Evolutionary conservation across 2,888 invertebrate species (phyloP), one percentile per base, ranked within the genome.

Genomic region (Diploptera punctata): DNA sequence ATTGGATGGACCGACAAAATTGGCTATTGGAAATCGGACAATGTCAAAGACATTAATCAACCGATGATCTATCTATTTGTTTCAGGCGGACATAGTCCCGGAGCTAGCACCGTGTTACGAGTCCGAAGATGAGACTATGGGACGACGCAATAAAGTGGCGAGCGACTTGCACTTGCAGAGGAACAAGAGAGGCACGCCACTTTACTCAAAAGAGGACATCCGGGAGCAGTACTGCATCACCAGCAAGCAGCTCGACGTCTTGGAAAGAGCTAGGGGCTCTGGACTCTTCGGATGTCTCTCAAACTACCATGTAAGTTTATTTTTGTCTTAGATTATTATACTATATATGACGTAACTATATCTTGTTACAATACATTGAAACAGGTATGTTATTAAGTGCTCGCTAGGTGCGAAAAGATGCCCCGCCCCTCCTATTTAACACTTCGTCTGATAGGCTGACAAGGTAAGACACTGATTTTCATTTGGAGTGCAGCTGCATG

Each of bases 151-250:
- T 72, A 75, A 75, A 65, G 74, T 77, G 70, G 74, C 75, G 76
- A 83, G 81, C 67, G 83, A 83, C 76, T 79, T 82, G 69, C 81
- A 82, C 75, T 73, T 76, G 67, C 76, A 76, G 62, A 72, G 78
- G 29, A 77, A 77, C 74, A 78, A 78, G 76, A 81, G 85, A 26
- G 83, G 83, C 44, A 86, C 87, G 5, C 85, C 86, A 67, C 83
- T 92, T 79, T 96, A 96, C 86, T 95, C 95, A 74, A 93, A 95
- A 81, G 88, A 93, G 85, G 94, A 94, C 85, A 95, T 97, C 83
- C 89, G 94, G 78, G 96, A 97, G 82, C 96, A 96, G 85, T 97
- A 97, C 86, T 97, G 96, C 86, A 94, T 97, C 85, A 95, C 92
- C 82, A 93, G 93, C 84, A 91, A 95, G 81, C 95, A 95, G 83